Base-by-base conservation (phyloP, 2,113 vertebrate species). In the Aldabrachelys gigantea region DNA sequence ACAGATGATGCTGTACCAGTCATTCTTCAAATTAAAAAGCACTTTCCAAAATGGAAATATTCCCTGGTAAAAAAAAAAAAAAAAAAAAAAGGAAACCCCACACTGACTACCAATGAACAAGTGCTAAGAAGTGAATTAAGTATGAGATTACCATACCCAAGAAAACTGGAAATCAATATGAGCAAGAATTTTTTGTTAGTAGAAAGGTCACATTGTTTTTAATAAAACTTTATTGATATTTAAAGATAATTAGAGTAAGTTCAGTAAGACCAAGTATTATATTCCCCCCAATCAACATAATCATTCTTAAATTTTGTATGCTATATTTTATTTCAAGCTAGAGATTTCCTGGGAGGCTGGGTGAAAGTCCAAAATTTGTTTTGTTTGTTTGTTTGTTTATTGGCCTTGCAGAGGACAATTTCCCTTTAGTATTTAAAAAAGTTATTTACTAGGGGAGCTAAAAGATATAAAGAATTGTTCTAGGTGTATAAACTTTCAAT, bases 381-480 rank as follows among this genome's bases (percentile, higher is more conserved):
- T 87, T 87, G 87, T 81, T 89, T 84, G n/a, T 81, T 89, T 84
- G n/a, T 24, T 72, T 76, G 25, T 38, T 24, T 76, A 13, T 44
- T 95, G 82, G 87, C 89, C 91, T 94, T 96, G 88, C 91, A 84
- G 76, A 95, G 59, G 24, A 90, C 97, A 95, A 75, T 21, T 75
- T 21, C 5, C 69, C 38, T 75, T 65, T 75, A 41, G 22, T 44
- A 44, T 44, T 72, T 72, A n/a, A 72, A 41, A n/a, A 44, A 25
- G 72, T 41, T 76, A 76, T 44, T 25, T 41, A 22, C 5, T 8
- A 22, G 21, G 19, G 19, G 22, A 38, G 8, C 11, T 38, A 75
- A 75, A 24, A 25, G 38, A 41, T 41, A 75, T 41, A 41, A 75
- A 75, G 9, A 75, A 41, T 41, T 75, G 21, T 76, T 76, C 11